phyloP scores from a whole-genome alignment of 2,888 invertebrate species.

The Eupithecia pulchellata region DNA sequence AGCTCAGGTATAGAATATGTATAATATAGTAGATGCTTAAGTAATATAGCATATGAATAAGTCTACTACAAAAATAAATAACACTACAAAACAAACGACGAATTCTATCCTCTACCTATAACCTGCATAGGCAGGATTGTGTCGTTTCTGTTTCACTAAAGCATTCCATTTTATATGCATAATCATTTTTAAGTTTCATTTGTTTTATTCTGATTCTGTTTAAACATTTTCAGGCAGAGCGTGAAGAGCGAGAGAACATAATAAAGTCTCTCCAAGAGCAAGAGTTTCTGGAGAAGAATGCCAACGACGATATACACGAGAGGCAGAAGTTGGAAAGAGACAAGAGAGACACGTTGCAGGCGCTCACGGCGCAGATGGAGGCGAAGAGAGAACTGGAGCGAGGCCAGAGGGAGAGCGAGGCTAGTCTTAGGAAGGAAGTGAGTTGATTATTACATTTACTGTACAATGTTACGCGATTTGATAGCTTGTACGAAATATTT shows the following conservation, averaged over 20 bases:
- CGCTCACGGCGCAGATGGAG: conserved; percentile 65
- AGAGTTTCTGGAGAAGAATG: conserved; percentile 78
- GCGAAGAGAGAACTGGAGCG: conserved; percentile 42
- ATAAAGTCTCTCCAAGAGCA: conserved; percentile 79
- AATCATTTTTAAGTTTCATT: too few relatives aligned
- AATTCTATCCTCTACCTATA: too few relatives aligned
- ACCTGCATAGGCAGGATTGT: too few relatives aligned
- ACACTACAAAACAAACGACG: too few relatives aligned
- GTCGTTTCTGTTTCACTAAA: not conserved
- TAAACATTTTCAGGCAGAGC: conserved; percentile 57
- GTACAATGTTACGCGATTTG: too few relatives aligned
- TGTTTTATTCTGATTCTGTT: not conserved
- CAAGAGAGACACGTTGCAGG: conserved; percentile 63
- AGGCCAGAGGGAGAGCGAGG: conserved; percentile 67
- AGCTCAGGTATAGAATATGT: conserved; percentile 71
- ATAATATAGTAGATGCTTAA: too few relatives aligned
- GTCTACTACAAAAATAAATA: too few relatives aligned
- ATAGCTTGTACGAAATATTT: too few relatives aligned
- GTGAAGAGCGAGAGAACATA: conserved; percentile 71
- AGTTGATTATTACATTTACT: not conserved
- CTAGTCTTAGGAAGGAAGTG: conserved; percentile 72
- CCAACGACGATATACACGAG: conserved; percentile 67
- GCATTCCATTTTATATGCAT: too few relatives aligned
- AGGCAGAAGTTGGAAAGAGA: conserved; percentile 62
- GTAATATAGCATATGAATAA: too few relatives aligned